phyloP scores from a whole-genome alignment of 2,888 invertebrate species.

The Cheilosia pagana region DNA sequence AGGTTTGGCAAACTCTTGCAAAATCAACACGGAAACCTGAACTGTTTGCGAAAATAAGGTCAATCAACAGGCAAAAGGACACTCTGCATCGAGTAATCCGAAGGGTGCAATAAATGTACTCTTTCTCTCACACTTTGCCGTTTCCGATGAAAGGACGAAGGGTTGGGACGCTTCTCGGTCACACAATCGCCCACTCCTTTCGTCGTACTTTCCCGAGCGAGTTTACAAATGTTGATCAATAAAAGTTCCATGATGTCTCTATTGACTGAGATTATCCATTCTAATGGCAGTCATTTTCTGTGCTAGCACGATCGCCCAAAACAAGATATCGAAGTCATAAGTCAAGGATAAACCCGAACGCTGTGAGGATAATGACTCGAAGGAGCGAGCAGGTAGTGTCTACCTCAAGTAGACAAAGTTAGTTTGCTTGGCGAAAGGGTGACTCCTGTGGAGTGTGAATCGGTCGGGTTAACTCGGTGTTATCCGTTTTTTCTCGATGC shows the following conservation, averaged over 20 bases:
- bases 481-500: conserved; percentile 50
- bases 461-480: conserved; percentile 29
- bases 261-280: conserved; percentile 80
- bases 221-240: conserved; percentile 83
- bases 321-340: conserved; percentile 77
- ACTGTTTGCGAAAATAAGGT: conserved; percentile 60
- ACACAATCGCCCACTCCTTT: conserved; percentile 35
- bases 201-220: conserved; percentile 50
- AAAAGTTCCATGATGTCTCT: conserved; percentile 80
- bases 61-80: conserved; percentile 61
- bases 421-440: conserved; percentile 52
- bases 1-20: conserved; percentile 27
- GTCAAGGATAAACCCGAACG: conserved; percentile 80
- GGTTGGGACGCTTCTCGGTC: conserved; percentile 40
- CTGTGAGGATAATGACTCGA: conserved; percentile 60
- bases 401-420: conserved; percentile 37
- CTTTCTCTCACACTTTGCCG: conserved; percentile 40
- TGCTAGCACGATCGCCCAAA: conserved; percentile 66
- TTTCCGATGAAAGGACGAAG: conserved; percentile 65
- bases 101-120: conserved; percentile 58
- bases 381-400: conserved; percentile 40
- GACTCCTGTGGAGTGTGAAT: conserved; percentile 68
- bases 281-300: conserved; percentile 79
- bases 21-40: conserved; percentile 58
- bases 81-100: conserved; percentile 52